Percentiles rank a stretch among this genome's conserved stretches.
These are phyloP conservation scores for Hiodon tergisus DNA, from an alignment of 2,113 vertebrate genomes.

Conservation along the genomic window DNA sequence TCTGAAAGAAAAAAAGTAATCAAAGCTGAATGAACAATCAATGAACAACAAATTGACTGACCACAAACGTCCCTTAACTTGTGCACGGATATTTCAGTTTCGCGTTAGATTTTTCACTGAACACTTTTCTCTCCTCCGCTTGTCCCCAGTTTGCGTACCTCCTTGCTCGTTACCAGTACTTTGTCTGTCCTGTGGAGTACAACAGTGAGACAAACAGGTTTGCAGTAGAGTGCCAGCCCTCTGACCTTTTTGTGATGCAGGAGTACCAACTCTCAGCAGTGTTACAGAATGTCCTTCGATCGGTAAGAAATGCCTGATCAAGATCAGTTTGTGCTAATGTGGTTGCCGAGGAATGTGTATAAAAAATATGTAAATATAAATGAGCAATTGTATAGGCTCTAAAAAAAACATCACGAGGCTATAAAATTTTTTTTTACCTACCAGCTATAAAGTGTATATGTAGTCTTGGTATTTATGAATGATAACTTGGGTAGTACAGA, in stretches of 20 bases:
- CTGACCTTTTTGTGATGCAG: constrained; percentile 82
- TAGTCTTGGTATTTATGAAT: no score
- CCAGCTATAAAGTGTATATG: no score
- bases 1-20: background rate
- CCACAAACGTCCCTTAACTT: background rate
- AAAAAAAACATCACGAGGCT: no score
- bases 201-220: constrained; percentile 85
- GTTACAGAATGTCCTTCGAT: constrained; percentile 64
- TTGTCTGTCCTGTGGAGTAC: constrained; percentile 88
- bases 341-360: no score
- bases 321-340: no score
- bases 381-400: no score
- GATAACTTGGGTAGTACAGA: no score
- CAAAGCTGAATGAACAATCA: background rate
- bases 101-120: background rate
- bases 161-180: constrained; percentile 85
- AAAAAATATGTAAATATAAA: no score
- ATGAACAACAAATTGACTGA: background rate
- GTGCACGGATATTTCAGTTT: background rate
- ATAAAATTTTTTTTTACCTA: no score
- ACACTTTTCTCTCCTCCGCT: background rate
- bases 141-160: constrained; percentile 77
- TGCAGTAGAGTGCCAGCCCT: constrained; percentile 81
- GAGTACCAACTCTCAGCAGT: constrained; percentile 75
- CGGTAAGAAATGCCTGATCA: constrained; percentile 58